These are phyloP conservation scores for Acanthisitta chloris DNA, from an alignment of 2,113 vertebrate species.

Conservation along the genomic window DNA sequence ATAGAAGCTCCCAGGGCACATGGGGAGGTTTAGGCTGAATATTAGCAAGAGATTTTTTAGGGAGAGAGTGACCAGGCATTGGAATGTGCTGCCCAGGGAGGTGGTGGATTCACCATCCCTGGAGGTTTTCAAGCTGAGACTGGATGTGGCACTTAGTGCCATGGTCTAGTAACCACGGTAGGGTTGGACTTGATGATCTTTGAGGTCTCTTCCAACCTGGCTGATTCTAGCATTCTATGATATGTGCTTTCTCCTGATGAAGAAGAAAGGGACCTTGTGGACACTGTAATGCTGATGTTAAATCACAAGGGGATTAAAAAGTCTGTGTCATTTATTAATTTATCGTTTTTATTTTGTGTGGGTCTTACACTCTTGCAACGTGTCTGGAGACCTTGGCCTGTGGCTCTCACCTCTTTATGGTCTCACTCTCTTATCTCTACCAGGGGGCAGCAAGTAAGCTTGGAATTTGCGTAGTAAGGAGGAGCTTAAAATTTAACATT, in stretches of 20 bases:
- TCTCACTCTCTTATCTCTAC: neutral
- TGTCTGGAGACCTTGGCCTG: neutral
- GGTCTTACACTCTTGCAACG: accelerated
- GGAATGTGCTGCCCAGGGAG: too few relatives aligned
- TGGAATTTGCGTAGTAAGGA: neutral
- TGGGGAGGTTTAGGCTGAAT: too few relatives aligned
- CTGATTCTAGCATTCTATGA: too few relatives aligned
- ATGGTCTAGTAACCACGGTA: too few relatives aligned
- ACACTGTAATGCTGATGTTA: neutral
- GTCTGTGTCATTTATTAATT: neutral
- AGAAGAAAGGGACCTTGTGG: neutral
- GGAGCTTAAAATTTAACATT: neutral
- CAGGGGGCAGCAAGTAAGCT: neutral
- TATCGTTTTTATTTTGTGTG: neutral
- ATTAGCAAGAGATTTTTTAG: too few relatives aligned
- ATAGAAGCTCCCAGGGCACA: neutral
- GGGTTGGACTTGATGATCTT: too few relatives aligned
- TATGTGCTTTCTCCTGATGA: neutral
- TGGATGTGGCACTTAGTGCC: too few relatives aligned
- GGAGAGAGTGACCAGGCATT: too few relatives aligned
- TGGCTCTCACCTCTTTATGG: neutral
- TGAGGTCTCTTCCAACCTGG: too few relatives aligned
- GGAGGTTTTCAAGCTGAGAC: too few relatives aligned
- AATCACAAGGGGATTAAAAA: neutral
- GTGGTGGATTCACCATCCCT: too few relatives aligned